Conservation (phyloP, 37 sponge, comb jelly and placozoan species). For the Mnemiopsis leidyi region DNA sequence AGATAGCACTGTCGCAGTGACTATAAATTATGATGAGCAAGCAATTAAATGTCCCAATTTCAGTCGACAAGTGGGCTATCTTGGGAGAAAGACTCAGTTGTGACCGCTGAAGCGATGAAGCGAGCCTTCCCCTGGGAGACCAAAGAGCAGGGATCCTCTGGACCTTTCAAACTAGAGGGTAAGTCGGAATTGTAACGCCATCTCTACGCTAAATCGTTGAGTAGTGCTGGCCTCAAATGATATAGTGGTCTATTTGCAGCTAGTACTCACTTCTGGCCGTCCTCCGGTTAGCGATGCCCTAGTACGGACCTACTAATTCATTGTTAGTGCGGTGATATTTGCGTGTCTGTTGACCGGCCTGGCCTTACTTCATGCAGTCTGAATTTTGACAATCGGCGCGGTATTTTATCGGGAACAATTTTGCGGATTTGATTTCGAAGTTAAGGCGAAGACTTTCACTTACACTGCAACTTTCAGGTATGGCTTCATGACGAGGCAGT, state of each 20-base stretch:
- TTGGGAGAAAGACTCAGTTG: constrained; percentile 47
- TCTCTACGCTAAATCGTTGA: too few species aligned
- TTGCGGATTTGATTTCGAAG: background rate
- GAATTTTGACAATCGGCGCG: background rate
- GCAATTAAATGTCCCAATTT: too few species aligned
- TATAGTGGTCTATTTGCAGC: background rate
- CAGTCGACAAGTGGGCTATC: constrained; percentile 29
- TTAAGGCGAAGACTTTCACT: background rate
- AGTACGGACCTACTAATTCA: background rate
- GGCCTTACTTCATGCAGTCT: background rate
- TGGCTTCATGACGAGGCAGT: background rate
- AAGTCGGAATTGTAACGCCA: too few species aligned
- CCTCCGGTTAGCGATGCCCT: background rate
- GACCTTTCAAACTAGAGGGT: constrained; percentile 61
- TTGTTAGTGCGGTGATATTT: background rate
- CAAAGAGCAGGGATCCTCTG: constrained; percentile 6
- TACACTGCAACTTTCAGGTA: background rate
- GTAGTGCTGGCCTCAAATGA: too few species aligned
- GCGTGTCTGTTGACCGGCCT: background rate
- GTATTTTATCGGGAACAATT: background rate
- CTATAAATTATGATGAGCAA: too few species aligned
- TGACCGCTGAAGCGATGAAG: constrained; percentile 61
- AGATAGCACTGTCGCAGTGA: too few species aligned
- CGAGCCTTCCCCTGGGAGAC: constrained; percentile 61
- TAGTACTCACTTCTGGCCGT: background rate